Evolutionary conservation across 2,113 vertebrate species (phyloP).

Genomic region (Tragelaphus scriptus): DNA sequence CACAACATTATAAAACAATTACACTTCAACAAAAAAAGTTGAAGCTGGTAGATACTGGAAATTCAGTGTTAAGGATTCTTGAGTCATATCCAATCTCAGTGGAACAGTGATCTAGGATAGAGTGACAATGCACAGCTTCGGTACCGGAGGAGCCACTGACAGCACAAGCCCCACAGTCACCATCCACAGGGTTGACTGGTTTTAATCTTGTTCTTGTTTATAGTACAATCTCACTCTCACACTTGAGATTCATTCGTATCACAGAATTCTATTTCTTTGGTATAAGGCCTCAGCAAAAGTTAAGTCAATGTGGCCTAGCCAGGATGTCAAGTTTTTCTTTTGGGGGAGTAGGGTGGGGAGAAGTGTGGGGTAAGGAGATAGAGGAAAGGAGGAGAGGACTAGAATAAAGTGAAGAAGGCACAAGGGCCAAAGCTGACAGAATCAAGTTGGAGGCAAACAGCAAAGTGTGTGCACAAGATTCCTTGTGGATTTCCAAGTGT

Average conservation of each 20-base stretch:
- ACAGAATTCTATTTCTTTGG: background rate
- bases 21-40: background rate
- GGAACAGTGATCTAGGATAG: background rate
- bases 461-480: background rate
- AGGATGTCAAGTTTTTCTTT: too few relatives aligned
- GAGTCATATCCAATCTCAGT: background rate
- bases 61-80: background rate
- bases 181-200: background rate
- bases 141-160: rapidly evolving
- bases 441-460: background rate
- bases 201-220: background rate
- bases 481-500: background rate
- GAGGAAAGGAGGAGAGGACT: too few relatives aligned
- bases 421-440: background rate
- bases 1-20: background rate
- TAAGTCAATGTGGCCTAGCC: too few relatives aligned
- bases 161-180: background rate
- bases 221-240: background rate
- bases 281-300: background rate
- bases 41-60: background rate
- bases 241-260: background rate
- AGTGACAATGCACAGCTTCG: too few relatives aligned
- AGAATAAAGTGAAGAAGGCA: background rate
- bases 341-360: too few relatives aligned
- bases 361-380: too few relatives aligned